Evolutionary conservation across 2,797 vertebrate species (phyloP).

Genomic region (Denticeps clupeoides): DNA sequence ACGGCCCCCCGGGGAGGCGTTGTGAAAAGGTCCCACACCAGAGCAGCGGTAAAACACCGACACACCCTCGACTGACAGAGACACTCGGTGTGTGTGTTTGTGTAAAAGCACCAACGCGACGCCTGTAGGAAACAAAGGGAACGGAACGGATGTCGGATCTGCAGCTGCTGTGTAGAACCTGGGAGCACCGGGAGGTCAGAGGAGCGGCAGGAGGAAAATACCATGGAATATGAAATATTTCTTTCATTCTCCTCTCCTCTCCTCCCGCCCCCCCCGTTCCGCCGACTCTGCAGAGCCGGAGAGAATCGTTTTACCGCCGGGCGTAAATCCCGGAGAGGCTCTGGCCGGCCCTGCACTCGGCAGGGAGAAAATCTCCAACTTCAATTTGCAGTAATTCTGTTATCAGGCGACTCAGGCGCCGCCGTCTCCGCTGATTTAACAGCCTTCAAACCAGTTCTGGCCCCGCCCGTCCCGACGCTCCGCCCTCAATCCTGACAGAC

Average conservation of each 20-base stretch:
- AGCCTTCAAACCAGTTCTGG: conserved; percentile 22
- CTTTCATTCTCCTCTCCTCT: conserved; percentile 24
- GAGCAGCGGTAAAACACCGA: conserved; percentile 36
- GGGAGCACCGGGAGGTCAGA: too few species aligned
- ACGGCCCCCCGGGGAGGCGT: conserved; percentile 44
- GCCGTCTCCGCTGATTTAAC: conserved; percentile 39
- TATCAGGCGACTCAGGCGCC: conserved; percentile 48
- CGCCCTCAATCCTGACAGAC: conserved; percentile 20
- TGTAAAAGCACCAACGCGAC: not conserved
- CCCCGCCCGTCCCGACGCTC: conserved; percentile 24
- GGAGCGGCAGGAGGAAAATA: too few species aligned
- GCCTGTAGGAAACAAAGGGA: too few species aligned
- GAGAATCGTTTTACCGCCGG: conserved; percentile 28
- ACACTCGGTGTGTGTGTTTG: not conserved
- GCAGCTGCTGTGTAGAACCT: too few species aligned
- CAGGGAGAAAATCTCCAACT: conserved; percentile 38
- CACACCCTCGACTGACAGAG: conserved; percentile 27
- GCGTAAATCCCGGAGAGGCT: conserved; percentile 36
- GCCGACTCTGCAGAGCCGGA: conserved; percentile 18
- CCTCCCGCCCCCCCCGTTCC: not conserved
- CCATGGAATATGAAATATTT: too few species aligned
- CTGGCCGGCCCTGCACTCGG: not conserved
- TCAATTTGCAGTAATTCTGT: conserved; percentile 64
- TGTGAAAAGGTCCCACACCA: conserved; percentile 33
- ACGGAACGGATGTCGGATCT: too few species aligned